phyloP scores from a whole-genome alignment of 2,797 vertebrate genomes.

The Liparis tanakae region DNA sequence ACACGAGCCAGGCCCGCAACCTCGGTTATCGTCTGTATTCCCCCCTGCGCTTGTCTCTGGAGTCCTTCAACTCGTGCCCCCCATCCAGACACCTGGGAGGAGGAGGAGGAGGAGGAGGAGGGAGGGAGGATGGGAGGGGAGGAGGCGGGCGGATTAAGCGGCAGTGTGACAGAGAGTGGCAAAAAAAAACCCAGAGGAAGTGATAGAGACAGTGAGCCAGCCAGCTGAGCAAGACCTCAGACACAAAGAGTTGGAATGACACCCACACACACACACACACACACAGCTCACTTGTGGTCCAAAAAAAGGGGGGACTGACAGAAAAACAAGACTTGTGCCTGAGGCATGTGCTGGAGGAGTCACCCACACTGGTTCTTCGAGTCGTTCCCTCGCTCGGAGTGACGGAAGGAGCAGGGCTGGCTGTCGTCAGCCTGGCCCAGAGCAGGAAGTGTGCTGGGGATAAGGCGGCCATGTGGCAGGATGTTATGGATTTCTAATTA shows the following conservation, averaged over 20 bases:
- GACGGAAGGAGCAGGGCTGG: slow-evolving; percentile 93
- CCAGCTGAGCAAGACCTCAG: slow-evolving; percentile 72
- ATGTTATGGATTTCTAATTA: slow-evolving; percentile 99
- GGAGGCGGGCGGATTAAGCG: slow-evolving; percentile 58
- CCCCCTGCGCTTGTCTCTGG: slow-evolving; percentile 57
- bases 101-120: too few species aligned
- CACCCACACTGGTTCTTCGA: slow-evolving; percentile 69
- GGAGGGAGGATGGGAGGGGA: slow-evolving; percentile 3
- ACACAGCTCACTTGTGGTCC: slow-evolving; percentile 45
- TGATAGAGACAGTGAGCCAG: slow-evolving; percentile 82
- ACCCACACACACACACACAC: slow-evolving; percentile 35
- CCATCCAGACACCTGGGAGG: slow-evolving; percentile 68
- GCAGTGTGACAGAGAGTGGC: slow-evolving; percentile 73
- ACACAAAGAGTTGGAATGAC: slow-evolving; percentile 75
- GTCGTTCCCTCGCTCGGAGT: slow-evolving; percentile 77
- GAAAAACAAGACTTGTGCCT: slow-evolving; percentile 60
- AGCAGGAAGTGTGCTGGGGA: slow-evolving; percentile 99
- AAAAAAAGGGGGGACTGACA: slow-evolving; percentile 53
- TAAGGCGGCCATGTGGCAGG: slow-evolving; percentile 99
- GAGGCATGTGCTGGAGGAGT: slow-evolving; percentile 63
- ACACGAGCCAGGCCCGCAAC: slow-evolving; percentile 47
- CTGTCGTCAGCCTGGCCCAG: slow-evolving; percentile 96
- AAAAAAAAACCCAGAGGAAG: slow-evolving; percentile 85
- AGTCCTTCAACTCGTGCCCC: slow-evolving; percentile 67
- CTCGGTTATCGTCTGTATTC: slow-evolving; percentile 61